These are phyloP conservation scores for Lasiurus cinereus DNA, from an alignment of 2,113 vertebrate species.

Conservation along the genomic window DNA sequence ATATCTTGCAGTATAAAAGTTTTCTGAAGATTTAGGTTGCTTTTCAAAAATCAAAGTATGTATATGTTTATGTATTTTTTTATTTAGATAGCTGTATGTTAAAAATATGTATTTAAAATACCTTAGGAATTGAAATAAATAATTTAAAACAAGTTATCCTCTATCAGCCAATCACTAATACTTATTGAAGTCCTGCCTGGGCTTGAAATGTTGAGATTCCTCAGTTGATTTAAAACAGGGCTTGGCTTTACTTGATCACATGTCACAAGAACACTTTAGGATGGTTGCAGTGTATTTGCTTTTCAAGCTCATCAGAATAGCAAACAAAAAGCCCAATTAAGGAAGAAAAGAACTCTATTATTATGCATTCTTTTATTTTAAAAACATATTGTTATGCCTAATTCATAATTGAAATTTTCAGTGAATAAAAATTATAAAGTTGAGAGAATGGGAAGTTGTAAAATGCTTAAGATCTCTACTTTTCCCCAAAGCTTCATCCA, in stretches of 20 bases:
- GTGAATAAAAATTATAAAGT: neutral
- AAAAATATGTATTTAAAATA: slow-evolving; percentile 43
- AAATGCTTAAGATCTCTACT: neutral
- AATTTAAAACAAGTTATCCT: slow-evolving; percentile 5
- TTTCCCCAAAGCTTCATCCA: neutral
- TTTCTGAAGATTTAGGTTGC: slow-evolving; percentile 30
- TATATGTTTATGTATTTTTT: neutral
- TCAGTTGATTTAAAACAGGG: neutral
- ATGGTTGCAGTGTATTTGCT: neutral
- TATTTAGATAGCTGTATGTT: neutral
- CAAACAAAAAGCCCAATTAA: neutral
- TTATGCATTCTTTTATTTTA: slow-evolving; percentile 1
- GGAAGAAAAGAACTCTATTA: neutral
- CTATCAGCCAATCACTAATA: neutral
- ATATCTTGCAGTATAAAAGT: neutral
- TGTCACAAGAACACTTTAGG: neutral
- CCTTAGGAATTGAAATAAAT: neutral
- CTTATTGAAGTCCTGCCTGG: neutral
- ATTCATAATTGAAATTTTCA: neutral
- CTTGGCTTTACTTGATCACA: neutral
- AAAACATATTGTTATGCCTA: neutral
- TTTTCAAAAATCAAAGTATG: slow-evolving; percentile 38
- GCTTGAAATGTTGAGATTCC: neutral
- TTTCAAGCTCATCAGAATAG: neutral
- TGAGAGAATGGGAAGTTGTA: slow-evolving; percentile 9